These are phyloP conservation scores for Cossypha polioptera DNA, from an alignment of 2,797 vertebrate genomes.

Conservation along the genomic window DNA sequence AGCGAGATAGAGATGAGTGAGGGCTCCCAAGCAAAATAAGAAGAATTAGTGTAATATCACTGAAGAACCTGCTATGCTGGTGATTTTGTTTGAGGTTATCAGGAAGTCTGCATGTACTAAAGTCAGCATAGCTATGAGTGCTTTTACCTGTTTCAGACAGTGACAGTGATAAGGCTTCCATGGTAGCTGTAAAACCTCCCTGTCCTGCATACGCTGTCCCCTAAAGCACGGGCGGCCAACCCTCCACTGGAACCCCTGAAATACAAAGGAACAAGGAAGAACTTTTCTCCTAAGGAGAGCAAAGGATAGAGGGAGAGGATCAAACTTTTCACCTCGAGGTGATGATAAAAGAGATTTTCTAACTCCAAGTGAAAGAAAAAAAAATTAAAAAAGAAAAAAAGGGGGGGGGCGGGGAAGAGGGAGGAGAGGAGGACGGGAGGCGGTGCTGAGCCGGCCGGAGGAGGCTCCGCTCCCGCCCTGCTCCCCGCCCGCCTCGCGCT, in stretches of 20 bases:
- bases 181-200: background rate
- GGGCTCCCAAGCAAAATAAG: background rate
- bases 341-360: background rate
- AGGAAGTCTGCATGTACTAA: background rate
- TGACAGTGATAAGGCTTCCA: background rate
- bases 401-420: too few relatives aligned
- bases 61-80: background rate
- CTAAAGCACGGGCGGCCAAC: background rate
- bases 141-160: background rate
- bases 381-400: too few relatives aligned
- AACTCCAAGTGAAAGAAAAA: accelerated
- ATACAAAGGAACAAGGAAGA: background rate
- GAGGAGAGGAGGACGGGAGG: background rate
- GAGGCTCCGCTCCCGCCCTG: background rate
- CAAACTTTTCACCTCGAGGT: background rate
- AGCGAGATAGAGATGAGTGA: accelerated
- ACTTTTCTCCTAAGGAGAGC: background rate
- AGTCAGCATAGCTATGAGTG: background rate
- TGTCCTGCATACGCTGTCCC: background rate
- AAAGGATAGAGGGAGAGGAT: background rate
- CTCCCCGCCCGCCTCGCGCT: background rate
- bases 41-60: background rate
- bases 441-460: background rate
- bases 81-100: background rate
- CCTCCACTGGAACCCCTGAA: background rate